phyloP scores from a whole-genome alignment of 2,888 invertebrate species.

The Terebella lapidaria region DNA sequence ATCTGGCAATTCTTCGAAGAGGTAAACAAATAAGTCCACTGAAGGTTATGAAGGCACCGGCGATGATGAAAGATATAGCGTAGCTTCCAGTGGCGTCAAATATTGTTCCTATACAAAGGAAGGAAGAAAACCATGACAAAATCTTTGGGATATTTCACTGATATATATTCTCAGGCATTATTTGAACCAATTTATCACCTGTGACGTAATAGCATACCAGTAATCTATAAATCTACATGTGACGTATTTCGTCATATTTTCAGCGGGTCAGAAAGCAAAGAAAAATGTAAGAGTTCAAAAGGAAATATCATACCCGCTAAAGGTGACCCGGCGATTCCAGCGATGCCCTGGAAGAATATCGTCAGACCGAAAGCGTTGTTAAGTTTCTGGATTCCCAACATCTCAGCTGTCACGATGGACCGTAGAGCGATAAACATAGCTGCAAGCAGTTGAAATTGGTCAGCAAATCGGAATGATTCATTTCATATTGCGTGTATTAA shows the following conservation, averaged over 20 bases:
- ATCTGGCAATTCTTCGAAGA: constrained; percentile 16
- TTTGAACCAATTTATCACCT: too few relatives aligned
- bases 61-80: constrained; percentile 21
- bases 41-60: constrained; percentile 19
- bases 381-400: constrained; percentile 56
- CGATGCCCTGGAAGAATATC: constrained; percentile 51
- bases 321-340: constrained; percentile 24
- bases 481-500: background rate
- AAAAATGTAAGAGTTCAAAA: too few relatives aligned
- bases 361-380: constrained; percentile 57
- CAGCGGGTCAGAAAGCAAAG: background rate
- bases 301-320: constrained; percentile 23
- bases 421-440: constrained; percentile 88
- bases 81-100: constrained; percentile 23
- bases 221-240: background rate
- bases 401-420: constrained; percentile 57
- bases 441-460: too few relatives aligned
- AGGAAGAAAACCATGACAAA: background rate
- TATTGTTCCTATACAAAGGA: constrained; percentile 2
- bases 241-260: background rate
- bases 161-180: too few relatives aligned
- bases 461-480: background rate
- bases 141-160: too few relatives aligned
- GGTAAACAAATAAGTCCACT: constrained; percentile 26
- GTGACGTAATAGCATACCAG: background rate